phyloP scores from a whole-genome alignment of 2,888 invertebrate species.

The Spicauda simplicius region DNA sequence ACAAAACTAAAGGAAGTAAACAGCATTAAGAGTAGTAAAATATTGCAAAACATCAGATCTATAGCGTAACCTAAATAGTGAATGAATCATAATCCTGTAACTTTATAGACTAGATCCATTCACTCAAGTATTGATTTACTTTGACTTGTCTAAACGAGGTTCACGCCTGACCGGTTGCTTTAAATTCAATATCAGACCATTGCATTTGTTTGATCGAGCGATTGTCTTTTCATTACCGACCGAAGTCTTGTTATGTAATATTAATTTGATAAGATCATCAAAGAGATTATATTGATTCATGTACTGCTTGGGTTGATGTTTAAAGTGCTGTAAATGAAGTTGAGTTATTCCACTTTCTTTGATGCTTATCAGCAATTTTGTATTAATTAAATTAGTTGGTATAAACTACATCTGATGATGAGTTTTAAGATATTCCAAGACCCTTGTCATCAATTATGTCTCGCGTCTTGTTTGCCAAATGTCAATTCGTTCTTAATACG shows the following conservation, averaged over 20 bases:
- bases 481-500: too few species aligned
- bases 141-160: conserved; percentile 26
- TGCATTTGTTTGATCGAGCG: conserved; percentile 59
- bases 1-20: background rate
- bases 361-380: conserved; percentile 28
- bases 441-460: background rate
- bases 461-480: background rate
- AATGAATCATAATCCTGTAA: conserved; percentile 32
- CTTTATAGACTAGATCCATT: conserved; percentile 27
- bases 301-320: conserved; percentile 47
- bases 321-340: conserved; percentile 32
- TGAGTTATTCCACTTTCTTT: conserved; percentile 32
- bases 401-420: conserved; percentile 7
- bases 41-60: background rate
- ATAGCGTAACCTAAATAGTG: conserved; percentile 8
- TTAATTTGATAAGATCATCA: conserved; percentile 71
- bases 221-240: conserved; percentile 67
- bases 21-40: background rate
- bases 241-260: conserved; percentile 70
- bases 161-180: conserved; percentile 40
- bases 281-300: conserved; percentile 61
- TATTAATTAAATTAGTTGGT: conserved; percentile 26
- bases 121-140: conserved; percentile 18
- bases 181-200: conserved; percentile 43
- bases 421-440: background rate